Base-by-base conservation (phyloP, 2,113 vertebrate species). In the Esox niger region DNA sequence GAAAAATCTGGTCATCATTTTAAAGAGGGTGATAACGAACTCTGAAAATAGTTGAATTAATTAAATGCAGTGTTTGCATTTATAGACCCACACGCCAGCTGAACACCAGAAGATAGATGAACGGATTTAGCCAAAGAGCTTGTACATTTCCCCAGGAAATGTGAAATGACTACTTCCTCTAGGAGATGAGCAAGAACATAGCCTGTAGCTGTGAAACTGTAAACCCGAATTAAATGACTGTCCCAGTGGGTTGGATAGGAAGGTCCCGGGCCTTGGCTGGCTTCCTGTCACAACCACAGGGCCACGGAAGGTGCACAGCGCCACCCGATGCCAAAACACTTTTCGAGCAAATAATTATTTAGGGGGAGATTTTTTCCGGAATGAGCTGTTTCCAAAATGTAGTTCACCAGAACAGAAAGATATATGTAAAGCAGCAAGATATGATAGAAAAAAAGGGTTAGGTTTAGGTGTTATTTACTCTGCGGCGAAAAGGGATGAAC, bases 141-240 rank as follows among this genome's bases (percentile, higher is more conserved):
- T 54, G 31, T 73, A 13, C 59, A 61, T 76, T 81, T 86, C 79
- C 76, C 71, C 64, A 65, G 80, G 77, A 80, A 82, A 74, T 62
- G n/a, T 74, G 63, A 68, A 63, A 74, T 54, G 57, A 67, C 70
- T 69, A 74, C 72, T 74, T 80, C 78, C 74, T 78, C 30, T 69
- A 56, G 29, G 69, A 76, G 79, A 81, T 73, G 65, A 75, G 31
- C 23, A 59, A 23, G 56, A 68, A 62, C 49, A 60, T 17, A 27
- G 70, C 43, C 30, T 61, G 71, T 56, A 62, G 69, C n/a, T 17
- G 57, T 27, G 31, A 17, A 59, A 63, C 30, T 56, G 38, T 58
- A 26, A 55, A 71, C 58, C 27, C 32, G n/a, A 64, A 62, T 38
- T 32, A 3, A 11, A 43, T 72, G 57, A 11, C 43, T 72, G 57